A percentile compares a stretch with the other conserved stretches of the same genome.
Evolutionary conservation across 2,113 vertebrate species (phyloP).

Genomic region (Silurus glanis): DNA sequence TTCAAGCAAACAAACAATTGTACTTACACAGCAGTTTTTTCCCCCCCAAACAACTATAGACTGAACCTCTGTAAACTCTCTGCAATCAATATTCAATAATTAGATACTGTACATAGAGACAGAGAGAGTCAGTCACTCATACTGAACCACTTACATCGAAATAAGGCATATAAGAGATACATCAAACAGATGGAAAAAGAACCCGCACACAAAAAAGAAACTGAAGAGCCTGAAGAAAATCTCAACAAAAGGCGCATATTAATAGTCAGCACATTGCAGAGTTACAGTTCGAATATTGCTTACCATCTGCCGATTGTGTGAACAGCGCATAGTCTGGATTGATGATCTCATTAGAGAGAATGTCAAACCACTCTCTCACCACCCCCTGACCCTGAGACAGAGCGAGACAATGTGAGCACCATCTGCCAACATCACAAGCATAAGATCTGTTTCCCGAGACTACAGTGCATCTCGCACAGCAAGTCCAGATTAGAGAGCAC

Average conservation of each 20-base stretch:
- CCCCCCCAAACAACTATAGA: conserved; percentile 1
- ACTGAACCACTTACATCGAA: background rate
- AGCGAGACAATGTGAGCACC: conserved; percentile 27
- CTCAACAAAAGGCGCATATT: conserved; percentile 28
- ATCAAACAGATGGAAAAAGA: background rate
- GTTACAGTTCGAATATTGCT: conserved; percentile 45
- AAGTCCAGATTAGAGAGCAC: background rate
- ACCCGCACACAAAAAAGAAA: background rate
- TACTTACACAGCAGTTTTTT: background rate
- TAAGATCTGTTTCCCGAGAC: conserved; percentile 20
- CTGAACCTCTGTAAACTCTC: conserved; percentile 4
- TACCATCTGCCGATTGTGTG: conserved; percentile 98
- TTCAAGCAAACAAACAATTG: background rate
- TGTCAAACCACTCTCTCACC: conserved; percentile 98
- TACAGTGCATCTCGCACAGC: conserved; percentile 24
- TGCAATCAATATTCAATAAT: conserved; percentile 14
- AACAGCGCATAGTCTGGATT: conserved; percentile 98
- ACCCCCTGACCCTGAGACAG: conserved; percentile 90
- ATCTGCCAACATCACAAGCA: conserved; percentile 29
- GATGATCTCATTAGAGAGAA: conserved; percentile 97
- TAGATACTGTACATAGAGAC: background rate
- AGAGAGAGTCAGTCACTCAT: conserved; percentile 18
- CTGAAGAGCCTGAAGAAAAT: background rate
- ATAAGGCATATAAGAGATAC: background rate
- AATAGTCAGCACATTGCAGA: conserved; percentile 30